phyloP scores from a whole-genome alignment of 2,888 invertebrate genomes.

The Tenodera sinensis region DNA sequence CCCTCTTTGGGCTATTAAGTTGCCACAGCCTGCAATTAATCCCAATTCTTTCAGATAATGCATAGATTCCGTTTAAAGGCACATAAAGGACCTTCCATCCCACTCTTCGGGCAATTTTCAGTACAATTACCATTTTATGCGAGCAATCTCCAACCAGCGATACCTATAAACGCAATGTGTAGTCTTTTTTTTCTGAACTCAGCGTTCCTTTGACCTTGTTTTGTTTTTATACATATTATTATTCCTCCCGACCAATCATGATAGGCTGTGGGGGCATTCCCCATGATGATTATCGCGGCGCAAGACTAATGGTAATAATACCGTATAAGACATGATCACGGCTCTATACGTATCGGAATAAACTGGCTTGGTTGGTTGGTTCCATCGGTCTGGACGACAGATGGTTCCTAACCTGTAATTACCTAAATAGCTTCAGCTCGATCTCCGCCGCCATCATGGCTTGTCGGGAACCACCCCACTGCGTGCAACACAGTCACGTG shows the following conservation, averaged over 20 bases:
- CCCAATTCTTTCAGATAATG: background rate
- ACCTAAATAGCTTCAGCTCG: slow-evolving; percentile 14
- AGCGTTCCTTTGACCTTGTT: background rate
- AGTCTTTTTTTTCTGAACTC: background rate
- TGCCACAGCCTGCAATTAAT: background rate
- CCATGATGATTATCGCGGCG: slow-evolving; percentile 1
- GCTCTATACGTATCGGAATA: slow-evolving; percentile 6
- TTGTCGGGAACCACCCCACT: background rate
- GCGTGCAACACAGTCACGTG: background rate
- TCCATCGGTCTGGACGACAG: slow-evolving; percentile 18
- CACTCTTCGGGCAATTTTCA: background rate
- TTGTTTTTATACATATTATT: background rate
- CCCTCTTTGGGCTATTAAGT: background rate
- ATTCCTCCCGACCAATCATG: slow-evolving; percentile 16
- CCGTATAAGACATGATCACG: slow-evolving; percentile 10
- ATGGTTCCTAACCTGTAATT: slow-evolving; percentile 21
- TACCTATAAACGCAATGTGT: background rate
- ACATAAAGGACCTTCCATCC: background rate
- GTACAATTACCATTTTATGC: slow-evolving; percentile 5
- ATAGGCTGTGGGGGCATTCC: slow-evolving; percentile 2
- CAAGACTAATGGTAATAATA: slow-evolving; percentile 16
- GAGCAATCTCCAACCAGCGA: background rate
- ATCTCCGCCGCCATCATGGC: slow-evolving; percentile 13
- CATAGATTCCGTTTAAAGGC: slow-evolving; percentile 4
- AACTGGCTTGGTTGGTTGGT: background rate